A percentile compares a stretch with the other conserved stretches of the same genome.
phyloP scores from a whole-genome alignment of 2,888 invertebrate species.

The Nemurella pictetii region DNA sequence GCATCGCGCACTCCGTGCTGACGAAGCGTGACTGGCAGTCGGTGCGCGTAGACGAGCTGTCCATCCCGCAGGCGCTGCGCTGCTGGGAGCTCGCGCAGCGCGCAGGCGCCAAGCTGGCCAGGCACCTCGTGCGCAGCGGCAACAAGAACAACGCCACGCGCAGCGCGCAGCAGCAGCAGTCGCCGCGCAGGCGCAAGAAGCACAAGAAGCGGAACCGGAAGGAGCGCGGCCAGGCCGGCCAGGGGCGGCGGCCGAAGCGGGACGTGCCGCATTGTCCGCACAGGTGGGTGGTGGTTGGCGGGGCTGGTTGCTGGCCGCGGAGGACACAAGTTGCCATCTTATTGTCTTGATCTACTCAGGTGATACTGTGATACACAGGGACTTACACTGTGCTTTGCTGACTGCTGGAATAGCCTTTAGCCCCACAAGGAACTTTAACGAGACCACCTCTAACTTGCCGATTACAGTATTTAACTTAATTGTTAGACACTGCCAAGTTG shows the following conservation, averaged over 20 bases:
- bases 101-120: conserved; percentile 28
- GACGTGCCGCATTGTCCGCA: conserved; percentile 49
- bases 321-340: too few species aligned
- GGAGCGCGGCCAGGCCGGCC: conserved; percentile 46
- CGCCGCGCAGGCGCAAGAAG: conserved; percentile 33
- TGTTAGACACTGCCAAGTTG: too few species aligned
- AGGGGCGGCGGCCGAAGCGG: conserved; percentile 51
- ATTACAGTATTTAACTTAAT: too few species aligned
- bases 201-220: conserved; percentile 40
- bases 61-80: conserved; percentile 79
- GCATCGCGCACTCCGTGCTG: conserved; percentile 88
- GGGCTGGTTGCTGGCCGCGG: too few species aligned
- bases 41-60: conserved; percentile 81
- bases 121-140: conserved; percentile 31
- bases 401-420: too few species aligned
- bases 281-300: too few species aligned
- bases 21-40: conserved; percentile 86
- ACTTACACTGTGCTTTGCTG: too few species aligned
- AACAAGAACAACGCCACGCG: conserved; percentile 1
- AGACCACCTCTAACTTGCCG: too few species aligned
- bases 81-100: conserved; percentile 74
- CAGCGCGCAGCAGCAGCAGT: conserved; percentile 29
- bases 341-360: too few species aligned
- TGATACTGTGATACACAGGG: too few species aligned
- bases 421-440: too few species aligned